Evolutionary conservation across 2,888 invertebrate species (phyloP).

Genomic region (Parnassius apollo): DNA sequence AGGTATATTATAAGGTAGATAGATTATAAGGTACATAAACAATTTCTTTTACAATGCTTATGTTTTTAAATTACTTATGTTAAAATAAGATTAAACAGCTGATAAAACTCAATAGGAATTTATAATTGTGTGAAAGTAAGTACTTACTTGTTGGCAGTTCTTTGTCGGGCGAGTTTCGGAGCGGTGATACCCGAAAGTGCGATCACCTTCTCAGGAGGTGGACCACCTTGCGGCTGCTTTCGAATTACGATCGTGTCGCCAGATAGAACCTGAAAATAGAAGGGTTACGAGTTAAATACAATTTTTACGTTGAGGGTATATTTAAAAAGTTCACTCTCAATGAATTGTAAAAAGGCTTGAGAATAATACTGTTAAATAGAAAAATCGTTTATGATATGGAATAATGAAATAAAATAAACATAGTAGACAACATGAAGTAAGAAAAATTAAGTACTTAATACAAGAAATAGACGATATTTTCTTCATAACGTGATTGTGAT

Average conservation of each 20-base stretch:
- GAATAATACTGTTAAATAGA: neutral
- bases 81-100: neutral
- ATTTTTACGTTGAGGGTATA: conserved; percentile 1
- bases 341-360: conserved; percentile 4
- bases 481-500: conserved; percentile 40
- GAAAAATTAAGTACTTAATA: neutral
- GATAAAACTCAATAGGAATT: neutral
- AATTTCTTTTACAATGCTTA: too few relatives aligned
- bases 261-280: conserved; percentile 89
- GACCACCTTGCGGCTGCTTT: conserved; percentile 91
- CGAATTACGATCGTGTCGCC: conserved; percentile 97
- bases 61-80: too few relatives aligned
- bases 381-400: neutral
- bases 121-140: conserved; percentile 14
- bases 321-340: conserved; percentile 15
- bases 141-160: conserved; percentile 67
- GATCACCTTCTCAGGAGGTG: conserved; percentile 95
- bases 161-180: conserved; percentile 87
- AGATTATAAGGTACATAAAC: too few relatives aligned
- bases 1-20: too few relatives aligned
- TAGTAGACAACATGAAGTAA: neutral
- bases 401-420: neutral
- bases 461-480: conserved; percentile 8
- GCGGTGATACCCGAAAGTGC: conserved; percentile 95
- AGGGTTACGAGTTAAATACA: neutral